Evolutionary conservation across 2,888 invertebrate species (phyloP).

Genomic region (Cremastinae sp.): DNA sequence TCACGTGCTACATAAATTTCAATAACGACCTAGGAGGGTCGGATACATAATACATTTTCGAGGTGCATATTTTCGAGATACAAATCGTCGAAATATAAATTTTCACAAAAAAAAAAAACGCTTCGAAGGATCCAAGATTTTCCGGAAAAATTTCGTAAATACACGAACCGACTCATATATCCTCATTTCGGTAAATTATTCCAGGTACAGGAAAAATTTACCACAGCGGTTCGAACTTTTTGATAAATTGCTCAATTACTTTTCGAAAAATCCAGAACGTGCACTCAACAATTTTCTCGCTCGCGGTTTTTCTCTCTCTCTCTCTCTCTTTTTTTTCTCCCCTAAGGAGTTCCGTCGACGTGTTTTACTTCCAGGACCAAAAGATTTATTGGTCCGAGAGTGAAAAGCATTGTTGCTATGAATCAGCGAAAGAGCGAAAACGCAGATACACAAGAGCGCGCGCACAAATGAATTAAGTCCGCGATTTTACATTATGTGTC

Average conservation of each 20-base stretch:
- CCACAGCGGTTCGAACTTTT: constrained; percentile 13
- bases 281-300: constrained; percentile 19
- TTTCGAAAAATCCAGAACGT: constrained; percentile 1
- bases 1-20: no score
- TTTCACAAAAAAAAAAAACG: not conserved
- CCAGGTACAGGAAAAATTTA: not conserved
- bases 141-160: not conserved
- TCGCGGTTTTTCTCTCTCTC: not conserved
- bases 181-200: not conserved
- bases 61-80: no score
- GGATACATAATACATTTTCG: no score
- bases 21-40: no score
- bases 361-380: constrained; percentile 29
- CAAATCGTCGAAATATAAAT: not conserved
- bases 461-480: not conserved
- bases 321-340: not conserved
- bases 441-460: not conserved
- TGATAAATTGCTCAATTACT: constrained; percentile 35
- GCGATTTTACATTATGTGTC: not conserved
- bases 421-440: constrained; percentile 29
- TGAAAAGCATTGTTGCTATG: constrained; percentile 32
- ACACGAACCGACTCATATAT: not conserved
- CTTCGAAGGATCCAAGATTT: not conserved
- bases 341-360: constrained; percentile 1
- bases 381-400: constrained; percentile 45